Base-by-base conservation (phyloP, 2,888 invertebrate genomes). In the Pristionchus japonicus region DNA sequence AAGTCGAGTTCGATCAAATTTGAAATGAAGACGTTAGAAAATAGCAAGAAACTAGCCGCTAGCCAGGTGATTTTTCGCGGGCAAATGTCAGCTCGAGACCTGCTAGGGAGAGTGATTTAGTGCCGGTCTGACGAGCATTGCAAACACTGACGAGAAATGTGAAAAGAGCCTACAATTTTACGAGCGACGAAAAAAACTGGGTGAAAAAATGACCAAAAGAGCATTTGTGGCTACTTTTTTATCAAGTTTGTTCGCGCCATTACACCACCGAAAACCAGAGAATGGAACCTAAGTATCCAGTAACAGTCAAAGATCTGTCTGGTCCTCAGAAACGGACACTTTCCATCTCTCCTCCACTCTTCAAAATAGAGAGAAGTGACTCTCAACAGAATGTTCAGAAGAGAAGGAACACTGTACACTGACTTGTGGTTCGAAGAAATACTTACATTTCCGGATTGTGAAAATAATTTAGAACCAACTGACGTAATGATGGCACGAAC, bases 281-380 rank as follows among this genome's bases (percentile, higher is more conserved):
- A n/a, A n/a, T n/a, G n/a, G n/a, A n/a, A n/a, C n/a, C n/a, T n/a
- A n/a, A 57, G 23, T 57, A 3, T 57, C 52, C 52, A 43, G 17
- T 57, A n/a, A 61, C 31, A 11, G 31, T 7, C 64, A 64, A 64
- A 57, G 57, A 57, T 57, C 57, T 3, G 23, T 20, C n/a, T n/a
- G 64, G 64, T 61, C 27, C 27, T 61, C 61, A 7, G 34, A 64
- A 64, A n/a, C 23, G 57, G 31, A 64, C 34, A 64, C 64, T 57
- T 57, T 57, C 11, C 43, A 6, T 43, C 43, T 43, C 43, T 43
- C 43, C 43, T 57, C 57, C 57, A n/a, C 37, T 70, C 70, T 70
- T 70, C 70, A 34, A 70, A 70, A 70, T 37, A 70, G 70, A 40
- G 70, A 31, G 67, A 67, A 70, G 70, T 70, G 70, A 70, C 57